A percentile compares a stretch with the other conserved stretches of the same genome.
Conservation (phyloP, 2,888 invertebrate species). For the Epinotia brunnichana region DNA sequence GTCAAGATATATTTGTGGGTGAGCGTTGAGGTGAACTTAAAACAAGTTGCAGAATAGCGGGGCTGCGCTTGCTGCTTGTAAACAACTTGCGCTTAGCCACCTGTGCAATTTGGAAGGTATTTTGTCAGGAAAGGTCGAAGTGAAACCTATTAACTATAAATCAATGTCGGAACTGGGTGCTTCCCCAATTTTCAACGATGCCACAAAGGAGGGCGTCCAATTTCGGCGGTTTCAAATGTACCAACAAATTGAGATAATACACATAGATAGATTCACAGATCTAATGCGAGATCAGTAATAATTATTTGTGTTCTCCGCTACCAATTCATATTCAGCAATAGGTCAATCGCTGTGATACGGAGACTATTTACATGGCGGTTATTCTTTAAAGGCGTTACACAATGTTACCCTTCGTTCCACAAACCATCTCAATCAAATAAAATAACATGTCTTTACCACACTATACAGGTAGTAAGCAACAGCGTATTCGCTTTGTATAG, state of each 20-base stretch:
- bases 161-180: background rate
- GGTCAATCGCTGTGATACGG: slow-evolving; percentile 33
- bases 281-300: too few relatives aligned
- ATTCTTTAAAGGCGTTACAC: slow-evolving; percentile 16
- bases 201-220: background rate
- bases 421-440: slow-evolving; percentile 22
- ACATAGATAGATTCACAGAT: too few relatives aligned
- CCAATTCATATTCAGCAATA: slow-evolving; percentile 31
- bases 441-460: background rate
- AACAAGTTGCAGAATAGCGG: too few relatives aligned
- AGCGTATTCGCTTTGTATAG: too few relatives aligned
- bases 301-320: slow-evolving; percentile 20
- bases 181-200: background rate
- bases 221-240: too few relatives aligned
- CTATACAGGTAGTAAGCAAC: too few relatives aligned
- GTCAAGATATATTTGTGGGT: too few relatives aligned
- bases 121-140: background rate
- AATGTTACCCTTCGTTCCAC: slow-evolving; percentile 9
- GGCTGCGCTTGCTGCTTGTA: slow-evolving; percentile 15
- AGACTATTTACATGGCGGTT: slow-evolving; percentile 28
- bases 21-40: too few relatives aligned
- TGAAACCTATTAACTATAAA: too few relatives aligned
- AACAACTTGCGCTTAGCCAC: slow-evolving; percentile 25
- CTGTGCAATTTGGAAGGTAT: slow-evolving; percentile 15
- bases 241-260: too few relatives aligned